Conservation (phyloP, 2,797 vertebrate species). For the Hipposideros larvatus region DNA sequence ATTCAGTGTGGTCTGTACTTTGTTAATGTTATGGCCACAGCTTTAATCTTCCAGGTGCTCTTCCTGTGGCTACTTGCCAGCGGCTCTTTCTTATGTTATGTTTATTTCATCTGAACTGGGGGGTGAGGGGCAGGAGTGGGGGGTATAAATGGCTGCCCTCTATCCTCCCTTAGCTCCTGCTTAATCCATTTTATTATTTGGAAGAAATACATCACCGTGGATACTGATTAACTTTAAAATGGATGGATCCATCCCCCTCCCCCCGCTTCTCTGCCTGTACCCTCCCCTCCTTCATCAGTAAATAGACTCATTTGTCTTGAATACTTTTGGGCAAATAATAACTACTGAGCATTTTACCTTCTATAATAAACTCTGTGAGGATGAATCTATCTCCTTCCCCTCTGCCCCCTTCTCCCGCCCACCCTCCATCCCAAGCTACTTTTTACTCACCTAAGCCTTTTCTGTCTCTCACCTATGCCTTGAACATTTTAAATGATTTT, state of each 20-base stretch:
- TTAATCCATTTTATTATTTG: slow-evolving; percentile 97
- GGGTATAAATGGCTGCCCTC: slow-evolving; percentile 90
- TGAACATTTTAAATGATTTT: slow-evolving; percentile 47
- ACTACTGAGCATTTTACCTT: slow-evolving; percentile 91
- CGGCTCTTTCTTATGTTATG: slow-evolving; percentile 91
- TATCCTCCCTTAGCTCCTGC: slow-evolving; percentile 90
- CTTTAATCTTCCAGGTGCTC: slow-evolving; percentile 96
- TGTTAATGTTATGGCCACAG: slow-evolving; percentile 93
- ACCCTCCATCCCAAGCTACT: slow-evolving; percentile 76
- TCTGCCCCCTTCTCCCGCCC: slow-evolving; percentile 72
- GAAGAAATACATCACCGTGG: slow-evolving; percentile 92
- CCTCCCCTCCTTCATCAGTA: neutral
- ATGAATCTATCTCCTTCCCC: slow-evolving; percentile 90
- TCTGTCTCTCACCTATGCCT: neutral
- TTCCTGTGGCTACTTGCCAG: slow-evolving; percentile 89
- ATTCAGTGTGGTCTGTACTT: slow-evolving; percentile 95
- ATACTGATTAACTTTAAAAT: slow-evolving; percentile 97
- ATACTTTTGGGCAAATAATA: slow-evolving; percentile 94
- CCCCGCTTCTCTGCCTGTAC: slow-evolving; percentile 70
- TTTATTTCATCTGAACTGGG: slow-evolving; percentile 93
- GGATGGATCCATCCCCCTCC: slow-evolving; percentile 94
- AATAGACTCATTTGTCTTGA: slow-evolving; percentile 93
- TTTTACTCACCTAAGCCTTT: neutral
- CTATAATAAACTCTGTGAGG: slow-evolving; percentile 90
- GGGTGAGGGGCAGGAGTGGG: neutral